Conservation (phyloP, 1,140 invertebrate species). For the Drosophila chauvacae region DNA sequence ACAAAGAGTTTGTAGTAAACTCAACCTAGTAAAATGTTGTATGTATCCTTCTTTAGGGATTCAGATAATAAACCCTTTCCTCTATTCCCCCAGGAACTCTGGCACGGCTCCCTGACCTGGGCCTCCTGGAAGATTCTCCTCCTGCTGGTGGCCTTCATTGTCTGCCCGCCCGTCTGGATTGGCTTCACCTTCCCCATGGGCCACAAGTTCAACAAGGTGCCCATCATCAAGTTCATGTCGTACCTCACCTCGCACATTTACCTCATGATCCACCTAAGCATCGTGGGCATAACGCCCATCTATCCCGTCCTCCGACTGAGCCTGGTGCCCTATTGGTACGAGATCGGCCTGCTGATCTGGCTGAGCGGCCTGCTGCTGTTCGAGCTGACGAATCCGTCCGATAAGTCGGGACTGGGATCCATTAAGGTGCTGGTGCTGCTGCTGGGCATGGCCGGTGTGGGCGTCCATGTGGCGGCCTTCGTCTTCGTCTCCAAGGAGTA, state of each 20-base stretch:
- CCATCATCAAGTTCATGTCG: conserved; percentile 99
- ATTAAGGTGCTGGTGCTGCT: conserved; percentile 96
- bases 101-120: conserved; percentile 98
- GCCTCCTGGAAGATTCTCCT: conserved; percentile 96
- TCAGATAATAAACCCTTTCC: no score
- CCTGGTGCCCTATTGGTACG: conserved; percentile 95
- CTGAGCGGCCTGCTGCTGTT: conserved; percentile 97
- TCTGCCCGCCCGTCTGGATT: conserved; percentile 98
- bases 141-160: conserved; percentile 95
- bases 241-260: conserved; percentile 99
- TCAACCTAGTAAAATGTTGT: no score
- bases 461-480: conserved; percentile 93
- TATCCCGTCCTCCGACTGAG: conserved; percentile 91
- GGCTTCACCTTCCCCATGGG: conserved; percentile 97
- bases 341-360: conserved; percentile 98
- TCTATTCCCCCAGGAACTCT: conserved; percentile 91
- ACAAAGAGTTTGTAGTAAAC: no score
- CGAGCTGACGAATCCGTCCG: conserved; percentile 98
- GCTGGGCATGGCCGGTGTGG: conserved; percentile 96
- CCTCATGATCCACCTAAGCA: conserved; percentile 95
- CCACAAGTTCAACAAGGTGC: conserved; percentile 97
- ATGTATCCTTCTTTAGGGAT: no score
- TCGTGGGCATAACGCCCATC: conserved; percentile 96
- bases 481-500: conserved; percentile 88
- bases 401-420: conserved; percentile 97